Percentiles rank a stretch among this genome's conserved stretches.
These are phyloP conservation scores for Urocitellus parryii DNA, from an alignment of 2,113 vertebrate genomes.

Conservation along the genomic window DNA sequence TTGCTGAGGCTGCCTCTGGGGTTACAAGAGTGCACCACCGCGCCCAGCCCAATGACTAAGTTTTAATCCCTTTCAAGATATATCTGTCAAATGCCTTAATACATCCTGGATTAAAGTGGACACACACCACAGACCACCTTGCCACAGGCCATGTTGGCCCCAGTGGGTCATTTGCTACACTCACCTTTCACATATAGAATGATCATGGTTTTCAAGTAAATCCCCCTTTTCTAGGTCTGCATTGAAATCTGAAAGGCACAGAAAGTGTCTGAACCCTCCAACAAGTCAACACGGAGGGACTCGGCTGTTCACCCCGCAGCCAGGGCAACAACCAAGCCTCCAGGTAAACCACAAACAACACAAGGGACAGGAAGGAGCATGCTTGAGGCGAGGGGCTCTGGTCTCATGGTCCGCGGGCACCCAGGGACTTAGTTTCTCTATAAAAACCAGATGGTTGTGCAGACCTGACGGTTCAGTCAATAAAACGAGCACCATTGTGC, in stretches of 20 bases:
- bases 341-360: neutral
- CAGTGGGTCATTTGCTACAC: neutral
- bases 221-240: neutral
- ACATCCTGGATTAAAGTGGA: neutral
- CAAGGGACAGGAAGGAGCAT: rapidly evolving
- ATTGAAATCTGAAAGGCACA: neutral
- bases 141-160: rapidly evolving
- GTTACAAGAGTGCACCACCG: too few species aligned
- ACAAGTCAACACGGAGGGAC: neutral
- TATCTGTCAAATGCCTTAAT: neutral
- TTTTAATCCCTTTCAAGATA: neutral
- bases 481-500: neutral
- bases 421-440: neutral
- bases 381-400: too few species aligned
- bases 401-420: neutral
- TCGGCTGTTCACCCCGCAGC: too few species aligned
- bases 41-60: neutral
- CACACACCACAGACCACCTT: neutral
- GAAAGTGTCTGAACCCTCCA: neutral
- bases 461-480: neutral
- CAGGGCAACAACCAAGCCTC: neutral
- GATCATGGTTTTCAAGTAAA: neutral
- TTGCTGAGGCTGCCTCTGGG: too few species aligned
- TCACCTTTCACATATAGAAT: neutral
- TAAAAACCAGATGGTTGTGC: neutral